Evolutionary conservation across 2,888 invertebrate species (phyloP).

Genomic region (Eucriotettix oculatus): DNA sequence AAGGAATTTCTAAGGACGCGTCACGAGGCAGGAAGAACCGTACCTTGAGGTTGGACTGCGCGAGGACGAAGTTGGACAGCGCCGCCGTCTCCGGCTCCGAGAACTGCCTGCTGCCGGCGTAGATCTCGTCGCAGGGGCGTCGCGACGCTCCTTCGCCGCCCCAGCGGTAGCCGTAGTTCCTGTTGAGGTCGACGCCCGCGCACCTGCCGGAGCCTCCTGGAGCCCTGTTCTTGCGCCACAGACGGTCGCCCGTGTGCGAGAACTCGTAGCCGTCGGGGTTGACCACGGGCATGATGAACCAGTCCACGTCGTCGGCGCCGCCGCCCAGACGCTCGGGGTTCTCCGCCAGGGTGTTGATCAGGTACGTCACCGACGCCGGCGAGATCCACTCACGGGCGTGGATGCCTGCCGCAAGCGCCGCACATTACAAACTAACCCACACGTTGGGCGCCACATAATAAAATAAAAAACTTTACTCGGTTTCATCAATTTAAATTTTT

Average conservation of each 20-base stretch:
- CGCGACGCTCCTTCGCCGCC: constrained; percentile 70
- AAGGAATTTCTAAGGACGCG: no score
- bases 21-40: no score
- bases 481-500: no score
- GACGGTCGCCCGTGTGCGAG: constrained; percentile 42
- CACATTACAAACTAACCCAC: no score
- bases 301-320: constrained; percentile 34
- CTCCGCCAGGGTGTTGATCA: constrained; percentile 52
- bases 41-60: constrained; percentile 21
- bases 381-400: constrained; percentile 86
- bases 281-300: constrained; percentile 53
- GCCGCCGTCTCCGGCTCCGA: constrained; percentile 77
- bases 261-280: constrained; percentile 84
- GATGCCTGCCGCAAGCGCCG: constrained; percentile 36
- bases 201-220: constrained; percentile 36
- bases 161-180: constrained; percentile 81
- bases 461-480: no score
- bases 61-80: constrained; percentile 31
- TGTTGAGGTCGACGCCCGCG: constrained; percentile 63
- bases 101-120: constrained; percentile 58
- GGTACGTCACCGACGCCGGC: constrained; percentile 58
- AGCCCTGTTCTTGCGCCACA: constrained; percentile 68
- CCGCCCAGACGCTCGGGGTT: constrained; percentile 46
- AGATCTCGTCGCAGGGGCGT: constrained; percentile 69
- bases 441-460: no score